These are phyloP conservation scores for Andrena fulva DNA, from an alignment of 2,888 invertebrate species.

Conservation along the genomic window DNA sequence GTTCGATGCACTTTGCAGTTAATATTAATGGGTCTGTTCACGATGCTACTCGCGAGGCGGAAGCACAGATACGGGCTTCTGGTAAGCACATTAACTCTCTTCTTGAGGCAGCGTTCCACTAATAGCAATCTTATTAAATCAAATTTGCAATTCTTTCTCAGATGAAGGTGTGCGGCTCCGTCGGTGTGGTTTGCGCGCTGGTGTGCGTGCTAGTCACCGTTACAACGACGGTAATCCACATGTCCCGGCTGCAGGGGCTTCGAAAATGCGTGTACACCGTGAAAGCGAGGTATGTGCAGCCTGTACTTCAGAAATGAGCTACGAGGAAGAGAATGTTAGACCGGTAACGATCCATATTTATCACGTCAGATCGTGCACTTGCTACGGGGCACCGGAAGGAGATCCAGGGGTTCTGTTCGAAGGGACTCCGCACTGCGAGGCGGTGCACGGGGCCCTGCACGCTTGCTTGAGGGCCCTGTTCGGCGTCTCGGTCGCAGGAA, in stretches of 20 bases:
- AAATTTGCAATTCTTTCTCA: conserved; percentile 80
- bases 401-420: conserved; percentile 90
- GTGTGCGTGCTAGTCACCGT: conserved; percentile 95
- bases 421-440: conserved; percentile 94
- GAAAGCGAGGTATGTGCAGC: conserved; percentile 78
- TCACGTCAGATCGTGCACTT: conserved; percentile 85
- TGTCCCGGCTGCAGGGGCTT: conserved; percentile 93
- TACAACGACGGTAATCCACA: conserved; percentile 96
- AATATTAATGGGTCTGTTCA: conserved; percentile 94
- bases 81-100: conserved; percentile 87
- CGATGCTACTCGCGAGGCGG: conserved; percentile 93
- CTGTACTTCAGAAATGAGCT: neutral
- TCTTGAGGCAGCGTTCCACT: neutral
- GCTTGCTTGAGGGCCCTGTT: conserved; percentile 95
- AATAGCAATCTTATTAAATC: conserved; percentile 29
- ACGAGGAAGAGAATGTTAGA: neutral
- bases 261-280: conserved; percentile 94
- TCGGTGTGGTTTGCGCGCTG: conserved; percentile 94
- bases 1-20: conserved; percentile 87
- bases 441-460: conserved; percentile 95
- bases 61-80: conserved; percentile 95
- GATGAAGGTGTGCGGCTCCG: conserved; percentile 96
- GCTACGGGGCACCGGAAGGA: conserved; percentile 81
- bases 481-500: conserved; percentile 95
- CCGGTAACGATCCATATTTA: neutral